Base-by-base conservation (phyloP, 2,888 invertebrate species). In the Rotaria socialis region DNA sequence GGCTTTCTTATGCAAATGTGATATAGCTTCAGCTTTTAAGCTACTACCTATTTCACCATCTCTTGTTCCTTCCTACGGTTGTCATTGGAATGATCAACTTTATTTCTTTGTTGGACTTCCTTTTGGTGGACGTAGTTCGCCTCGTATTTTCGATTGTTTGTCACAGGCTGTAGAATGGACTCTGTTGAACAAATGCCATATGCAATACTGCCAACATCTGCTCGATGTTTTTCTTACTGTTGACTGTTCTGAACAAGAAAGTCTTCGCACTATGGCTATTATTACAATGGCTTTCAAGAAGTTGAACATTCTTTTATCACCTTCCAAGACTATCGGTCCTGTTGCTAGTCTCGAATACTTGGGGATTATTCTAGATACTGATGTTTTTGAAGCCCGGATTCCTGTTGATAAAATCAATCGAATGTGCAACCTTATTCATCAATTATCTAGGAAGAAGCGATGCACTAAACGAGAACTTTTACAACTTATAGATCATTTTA, bases 141-240 rank as follows among this genome's bases (percentile, higher is more conserved):
- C 88, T 35, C 87, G 87, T 27, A 87, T 88, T n/a, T 88, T 88
- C 60, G 87, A 86, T 27, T 22, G 60, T 8, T 58, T 88, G 8
- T 87, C 88, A 19, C 27, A 74, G 58, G 87, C 88, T 41, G 55
- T 88, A 7, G 85, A 86, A 85, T 87, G 88, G 88, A 88, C 67
- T 58, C 14, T 55, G 52, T 0, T 55, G 4, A 55, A 14, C 19
- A 55, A 55, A 16, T 55, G 14, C 16, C 14, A 58, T 1, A 86
- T 88, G 22, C 3, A 80, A 3, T 52, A 85, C 55, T 87, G 88
- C n/a, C 86, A 88, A 19, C 87, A 88, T 55, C 47, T 88, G 14
- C 80, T 88, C 27, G 88, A 88, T 86, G 87, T 87, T 52, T 88
- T 88, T 84, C 56, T 88, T n/a, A 85, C 87, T 19, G 56, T 88